These are phyloP conservation scores for Scolopax rusticola DNA, from an alignment of 2,797 vertebrate species.

Conservation along the genomic window DNA sequence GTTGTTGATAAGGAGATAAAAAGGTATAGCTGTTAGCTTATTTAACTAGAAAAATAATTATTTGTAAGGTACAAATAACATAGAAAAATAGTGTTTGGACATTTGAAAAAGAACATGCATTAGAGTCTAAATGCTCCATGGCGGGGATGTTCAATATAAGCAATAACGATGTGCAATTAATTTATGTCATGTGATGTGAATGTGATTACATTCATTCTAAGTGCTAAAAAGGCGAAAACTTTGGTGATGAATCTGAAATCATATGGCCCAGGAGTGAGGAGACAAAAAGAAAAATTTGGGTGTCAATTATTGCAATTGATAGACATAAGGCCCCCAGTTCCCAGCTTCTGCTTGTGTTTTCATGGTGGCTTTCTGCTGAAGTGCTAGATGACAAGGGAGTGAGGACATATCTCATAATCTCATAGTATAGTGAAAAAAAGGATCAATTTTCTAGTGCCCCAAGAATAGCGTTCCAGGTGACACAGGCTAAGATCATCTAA, in stretches of 20 bases:
- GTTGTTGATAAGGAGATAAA: not conserved
- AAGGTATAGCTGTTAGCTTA: not conserved
- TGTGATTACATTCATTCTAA: not conserved
- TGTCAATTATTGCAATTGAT: not conserved
- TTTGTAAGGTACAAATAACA: not conserved
- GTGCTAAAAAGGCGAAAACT: not conserved
- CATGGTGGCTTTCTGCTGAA: not conserved
- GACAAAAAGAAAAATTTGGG: not conserved
- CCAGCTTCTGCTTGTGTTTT: not conserved
- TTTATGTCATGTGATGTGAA: not conserved
- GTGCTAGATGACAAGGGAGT: not conserved
- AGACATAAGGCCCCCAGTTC: not conserved
- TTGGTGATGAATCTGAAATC: not conserved
- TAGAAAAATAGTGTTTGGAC: not conserved
- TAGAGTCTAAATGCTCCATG: not conserved
- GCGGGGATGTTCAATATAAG: not conserved
- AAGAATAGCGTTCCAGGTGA: not conserved
- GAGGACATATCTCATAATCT: not conserved
- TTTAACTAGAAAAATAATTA: not conserved
- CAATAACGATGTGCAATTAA: not conserved
- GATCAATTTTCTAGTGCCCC: not conserved
- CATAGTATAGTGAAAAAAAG: not conserved
- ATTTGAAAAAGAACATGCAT: not conserved
- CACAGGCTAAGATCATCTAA: not conserved
- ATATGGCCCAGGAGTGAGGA: not conserved